Evolutionary conservation across 2,888 invertebrate species (phyloP).

Genomic region (Pandemis heparana): DNA sequence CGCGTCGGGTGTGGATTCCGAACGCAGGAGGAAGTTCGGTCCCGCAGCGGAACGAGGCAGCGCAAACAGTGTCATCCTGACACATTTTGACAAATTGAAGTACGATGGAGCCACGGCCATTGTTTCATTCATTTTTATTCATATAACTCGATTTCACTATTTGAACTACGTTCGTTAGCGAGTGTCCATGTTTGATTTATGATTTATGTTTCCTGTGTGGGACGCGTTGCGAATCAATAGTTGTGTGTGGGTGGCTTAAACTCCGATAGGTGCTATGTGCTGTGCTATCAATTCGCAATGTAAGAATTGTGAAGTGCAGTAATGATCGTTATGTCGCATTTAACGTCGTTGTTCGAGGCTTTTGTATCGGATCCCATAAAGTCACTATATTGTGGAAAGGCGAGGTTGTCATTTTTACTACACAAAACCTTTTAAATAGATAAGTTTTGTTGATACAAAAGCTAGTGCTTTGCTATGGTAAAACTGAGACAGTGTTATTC

Average conservation of each 20-base stretch:
- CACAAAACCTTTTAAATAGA: constrained; percentile 26
- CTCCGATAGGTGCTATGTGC: constrained; percentile 47
- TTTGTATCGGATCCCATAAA: constrained; percentile 33
- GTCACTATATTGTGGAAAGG: constrained; percentile 25
- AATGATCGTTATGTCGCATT: constrained; percentile 35
- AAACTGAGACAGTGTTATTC: not conserved
- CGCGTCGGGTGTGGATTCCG: constrained; percentile 59
- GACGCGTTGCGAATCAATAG: constrained; percentile 66
- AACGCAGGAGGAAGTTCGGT: constrained; percentile 46
- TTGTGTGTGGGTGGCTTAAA: constrained; percentile 55
- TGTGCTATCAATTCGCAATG: constrained; percentile 51
- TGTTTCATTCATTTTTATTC: constrained; percentile 75
- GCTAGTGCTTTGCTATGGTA: not conserved
- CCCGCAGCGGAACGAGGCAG: constrained; percentile 40
- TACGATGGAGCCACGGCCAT: constrained; percentile 67
- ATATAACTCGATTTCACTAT: constrained; percentile 71
- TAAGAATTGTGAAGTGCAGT: constrained; percentile 49
- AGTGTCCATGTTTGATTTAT: constrained; percentile 74
- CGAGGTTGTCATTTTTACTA: constrained; percentile 24
- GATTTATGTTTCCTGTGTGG: constrained; percentile 65
- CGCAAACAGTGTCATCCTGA: constrained; percentile 65
- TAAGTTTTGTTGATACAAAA: not conserved
- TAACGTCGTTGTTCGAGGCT: constrained; percentile 31
- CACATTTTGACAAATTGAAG: constrained; percentile 77
- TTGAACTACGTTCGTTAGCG: constrained; percentile 80